Base-by-base conservation (phyloP, 2,888 invertebrate species). In the Cryptophagus acutangulus region DNA sequence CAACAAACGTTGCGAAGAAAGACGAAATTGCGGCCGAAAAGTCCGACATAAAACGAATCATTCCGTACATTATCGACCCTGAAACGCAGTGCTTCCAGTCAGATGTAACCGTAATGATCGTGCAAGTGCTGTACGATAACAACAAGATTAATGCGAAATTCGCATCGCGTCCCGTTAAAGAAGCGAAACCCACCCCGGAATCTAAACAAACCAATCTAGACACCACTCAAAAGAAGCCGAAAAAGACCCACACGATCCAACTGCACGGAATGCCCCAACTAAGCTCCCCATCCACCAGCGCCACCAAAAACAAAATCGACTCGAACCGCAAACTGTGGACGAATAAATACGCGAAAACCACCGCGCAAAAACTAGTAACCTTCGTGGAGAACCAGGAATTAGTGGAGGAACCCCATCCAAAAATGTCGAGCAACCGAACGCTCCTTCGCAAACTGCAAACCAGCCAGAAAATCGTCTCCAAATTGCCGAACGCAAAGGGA, bases 101-200 rank as follows among this genome's bases (percentile, higher is more conserved):
- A 13, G 40, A 38, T 9, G 13, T 58, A 8, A 54, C 57, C 3
- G 57, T 62, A 10, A 55, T 62, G 54, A 61, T 61, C 2, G 58
- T 61, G 20, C 49, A 53, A 5, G 55, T 62, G 4, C 44, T 46
- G 33, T 61, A 62, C 42, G 54, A 61, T 36, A 55, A 55, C 18
- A 33, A 39, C 13, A 44, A 20, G 24, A 6, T n/a, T n/a, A n/a
- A n/a, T n/a, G n/a, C n/a, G n/a, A n/a, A n/a, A n/a, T n/a, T n/a
- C n/a, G n/a, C n/a, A n/a, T n/a, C n/a, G n/a, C n/a, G n/a, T n/a
- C n/a, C n/a, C n/a, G n/a, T n/a, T n/a, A n/a, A n/a, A n/a, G n/a
- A n/a, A n/a, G n/a, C n/a, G n/a, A n/a, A n/a, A n/a, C n/a, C n/a
- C n/a, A n/a, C n/a, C n/a, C n/a, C n/a, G n/a, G n/a, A n/a, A n/a